Evolutionary conservation across 2,797 vertebrate species (phyloP), one percentile per base, ranked within the genome.

Genomic region (Lepidocolaptes lacrymiger): DNA sequence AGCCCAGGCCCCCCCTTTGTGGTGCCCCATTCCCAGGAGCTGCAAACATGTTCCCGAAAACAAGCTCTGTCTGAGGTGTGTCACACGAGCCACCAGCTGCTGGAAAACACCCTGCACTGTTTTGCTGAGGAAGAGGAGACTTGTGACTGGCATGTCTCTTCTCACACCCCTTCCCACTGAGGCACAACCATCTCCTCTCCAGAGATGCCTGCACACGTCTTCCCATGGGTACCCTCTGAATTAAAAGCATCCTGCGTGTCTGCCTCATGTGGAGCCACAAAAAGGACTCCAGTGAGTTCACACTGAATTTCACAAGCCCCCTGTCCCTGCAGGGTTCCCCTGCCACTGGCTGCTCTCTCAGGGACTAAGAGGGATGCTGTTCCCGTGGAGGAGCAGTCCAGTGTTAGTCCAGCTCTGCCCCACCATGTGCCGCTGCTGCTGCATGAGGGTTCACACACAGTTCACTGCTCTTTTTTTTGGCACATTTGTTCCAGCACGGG

Each of bases 11-110:
- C 54, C 54, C 73, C n/a, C 36, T 12, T 12, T 15, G 1, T 0
- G 11, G 14, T 28, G 76, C 66, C 66, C 80, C 36, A 0, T 93
- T 95, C 91, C 92, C 91, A 87, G 88, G 62, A 91, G 52, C 43
- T n/a, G 91, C 80, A 24, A 84, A 32, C 34, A 43, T 2, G 5
- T 85, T 94, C 89, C 75, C 58, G 0, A 89, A 89, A 80, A 8
- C 81, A 17, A 44, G 63, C 89, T 28, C 28, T 2, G 43, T 3
- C 77, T 21, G 36, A 69, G 84, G 78, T 19, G 87, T 30, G 85
- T 63, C 71, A 56, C 66, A 39, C 20, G 14, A 77, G 83, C 51
- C 75, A 81, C 88, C 75, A 8, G 83, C 56, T 8, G 59, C 83
- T 64, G 92, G 83, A 41, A 91, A 94, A 69, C 81, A 46, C 76